phyloP scores from a whole-genome alignment of 2,888 invertebrate species.

The Rhamnusium bicolor region DNA sequence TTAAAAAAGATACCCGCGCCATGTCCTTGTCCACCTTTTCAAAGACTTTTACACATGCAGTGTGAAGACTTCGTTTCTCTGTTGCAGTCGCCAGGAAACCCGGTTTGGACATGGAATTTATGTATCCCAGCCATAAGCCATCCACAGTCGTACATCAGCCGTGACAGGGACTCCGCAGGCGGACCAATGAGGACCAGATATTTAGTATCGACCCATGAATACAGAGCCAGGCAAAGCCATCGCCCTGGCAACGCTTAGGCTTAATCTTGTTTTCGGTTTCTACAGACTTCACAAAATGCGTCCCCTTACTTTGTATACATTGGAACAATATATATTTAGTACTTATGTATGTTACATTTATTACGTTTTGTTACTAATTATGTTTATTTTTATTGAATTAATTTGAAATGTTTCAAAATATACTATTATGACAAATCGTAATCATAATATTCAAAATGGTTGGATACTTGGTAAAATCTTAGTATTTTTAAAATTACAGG shows the following conservation, averaged over 20 bases:
- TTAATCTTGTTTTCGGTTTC: slow-evolving; percentile 47
- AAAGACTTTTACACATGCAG: not conserved
- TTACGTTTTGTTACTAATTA: not conserved
- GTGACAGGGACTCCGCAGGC: slow-evolving; percentile 59
- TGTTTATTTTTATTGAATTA: no score
- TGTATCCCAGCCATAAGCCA: slow-evolving; percentile 21
- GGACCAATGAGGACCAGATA: slow-evolving; percentile 63
- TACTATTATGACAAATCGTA: no score
- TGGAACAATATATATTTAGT: slow-evolving; percentile 10
- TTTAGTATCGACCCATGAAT: slow-evolving; percentile 62
- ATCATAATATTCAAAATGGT: no score
- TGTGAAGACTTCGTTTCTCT: slow-evolving; percentile 1
- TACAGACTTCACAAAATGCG: slow-evolving; percentile 20
- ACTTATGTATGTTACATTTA: not conserved
- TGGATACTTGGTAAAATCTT: no score
- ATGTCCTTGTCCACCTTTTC: not conserved
- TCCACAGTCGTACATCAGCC: slow-evolving; percentile 57
- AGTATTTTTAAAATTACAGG: no score
- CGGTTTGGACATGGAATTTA: slow-evolving; percentile 20
- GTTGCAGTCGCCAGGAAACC: slow-evolving; percentile 15
- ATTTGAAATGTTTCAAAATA: not conserved
- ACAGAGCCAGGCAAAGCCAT: slow-evolving; percentile 54
- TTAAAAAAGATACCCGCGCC: not conserved
- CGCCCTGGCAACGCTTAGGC: slow-evolving; percentile 60
- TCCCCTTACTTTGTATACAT: slow-evolving; percentile 25